Evolutionary conservation across 2,888 invertebrate species (phyloP).

Genomic region (Microplitis deprimator): DNA sequence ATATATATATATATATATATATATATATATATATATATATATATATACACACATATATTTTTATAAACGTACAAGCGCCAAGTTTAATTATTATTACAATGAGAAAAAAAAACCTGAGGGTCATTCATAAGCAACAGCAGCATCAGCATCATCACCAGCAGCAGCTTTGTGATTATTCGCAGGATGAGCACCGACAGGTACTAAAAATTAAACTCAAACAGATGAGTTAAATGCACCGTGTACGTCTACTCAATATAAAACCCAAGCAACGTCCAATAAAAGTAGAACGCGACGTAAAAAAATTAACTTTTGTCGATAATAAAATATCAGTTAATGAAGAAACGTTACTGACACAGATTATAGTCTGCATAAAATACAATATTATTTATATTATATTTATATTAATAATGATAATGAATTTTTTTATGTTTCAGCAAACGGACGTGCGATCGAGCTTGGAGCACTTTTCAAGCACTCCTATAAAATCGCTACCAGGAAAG

Average conservation of each 20-base stretch:
- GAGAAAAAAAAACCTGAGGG: conserved; percentile 69
- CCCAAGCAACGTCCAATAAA: conserved; percentile 11
- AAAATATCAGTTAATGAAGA: conserved; percentile 32
- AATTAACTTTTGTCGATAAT: conserved; percentile 24
- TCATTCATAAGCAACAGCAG: conserved; percentile 62
- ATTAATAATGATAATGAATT: not conserved
- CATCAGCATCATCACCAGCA: conserved; percentile 56
- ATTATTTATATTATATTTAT: not conserved
- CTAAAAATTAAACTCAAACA: not conserved
- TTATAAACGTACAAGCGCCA: not conserved
- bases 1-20: not conserved
- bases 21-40: not conserved
- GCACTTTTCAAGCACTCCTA: conserved; percentile 68
- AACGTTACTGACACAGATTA: conserved; percentile 34
- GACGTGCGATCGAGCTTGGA: conserved; percentile 69
- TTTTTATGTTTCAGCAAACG: conserved; percentile 62
- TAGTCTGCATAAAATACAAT: conserved; percentile 7
- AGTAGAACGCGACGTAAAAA: conserved; percentile 24
- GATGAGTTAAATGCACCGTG: not conserved
- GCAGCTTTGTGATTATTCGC: conserved; percentile 60
- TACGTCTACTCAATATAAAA: conserved; percentile 18
- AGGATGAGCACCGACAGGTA: conserved; percentile 56
- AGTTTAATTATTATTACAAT: conserved; percentile 50
- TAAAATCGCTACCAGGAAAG: conserved; percentile 68
- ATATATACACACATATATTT: not conserved